A percentile compares a stretch with the other conserved stretches of the same genome.
phyloP scores from a whole-genome alignment of 2,797 vertebrate genomes.

The Morelia viridis region DNA sequence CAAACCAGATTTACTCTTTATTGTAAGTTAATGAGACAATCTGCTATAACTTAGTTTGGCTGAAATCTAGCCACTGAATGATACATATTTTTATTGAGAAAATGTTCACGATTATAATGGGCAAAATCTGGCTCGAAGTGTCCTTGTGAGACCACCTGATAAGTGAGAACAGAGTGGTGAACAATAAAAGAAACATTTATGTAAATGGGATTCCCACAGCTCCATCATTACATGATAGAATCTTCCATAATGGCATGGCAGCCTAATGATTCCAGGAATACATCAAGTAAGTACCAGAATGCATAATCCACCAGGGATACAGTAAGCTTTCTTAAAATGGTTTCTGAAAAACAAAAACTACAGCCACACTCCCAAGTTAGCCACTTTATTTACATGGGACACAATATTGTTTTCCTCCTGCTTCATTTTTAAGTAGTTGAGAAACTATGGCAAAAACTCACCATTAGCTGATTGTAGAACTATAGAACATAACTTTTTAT shows the following conservation, averaged over 20 bases:
- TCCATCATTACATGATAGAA: not conserved
- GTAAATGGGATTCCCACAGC: not conserved
- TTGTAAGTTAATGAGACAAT: not conserved
- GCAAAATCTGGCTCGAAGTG: not conserved
- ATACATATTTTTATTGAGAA: not conserved
- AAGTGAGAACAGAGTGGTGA: not conserved
- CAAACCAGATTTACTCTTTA: not conserved
- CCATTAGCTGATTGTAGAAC: not conserved
- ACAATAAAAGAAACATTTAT: conserved; percentile 13
- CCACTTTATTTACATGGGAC: conserved; percentile 7
- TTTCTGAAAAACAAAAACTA: not conserved
- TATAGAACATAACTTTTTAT: not conserved
- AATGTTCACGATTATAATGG: not conserved
- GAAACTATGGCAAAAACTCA: not conserved
- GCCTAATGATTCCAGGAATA: conserved; percentile 34
- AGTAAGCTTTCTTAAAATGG: not conserved
- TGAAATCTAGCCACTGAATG: not conserved
- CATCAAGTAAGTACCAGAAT: conserved; percentile 26
- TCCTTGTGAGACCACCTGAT: not conserved
- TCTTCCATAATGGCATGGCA: conserved; percentile 35
- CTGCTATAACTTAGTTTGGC: not conserved
- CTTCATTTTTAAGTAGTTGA: not conserved
- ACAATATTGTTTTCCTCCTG: not conserved
- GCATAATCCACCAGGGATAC: not conserved
- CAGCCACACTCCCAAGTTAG: not conserved